Evolutionary conservation across 2,113 vertebrate species (phyloP).

Genomic region (Craseonycteris thonglongyai): DNA sequence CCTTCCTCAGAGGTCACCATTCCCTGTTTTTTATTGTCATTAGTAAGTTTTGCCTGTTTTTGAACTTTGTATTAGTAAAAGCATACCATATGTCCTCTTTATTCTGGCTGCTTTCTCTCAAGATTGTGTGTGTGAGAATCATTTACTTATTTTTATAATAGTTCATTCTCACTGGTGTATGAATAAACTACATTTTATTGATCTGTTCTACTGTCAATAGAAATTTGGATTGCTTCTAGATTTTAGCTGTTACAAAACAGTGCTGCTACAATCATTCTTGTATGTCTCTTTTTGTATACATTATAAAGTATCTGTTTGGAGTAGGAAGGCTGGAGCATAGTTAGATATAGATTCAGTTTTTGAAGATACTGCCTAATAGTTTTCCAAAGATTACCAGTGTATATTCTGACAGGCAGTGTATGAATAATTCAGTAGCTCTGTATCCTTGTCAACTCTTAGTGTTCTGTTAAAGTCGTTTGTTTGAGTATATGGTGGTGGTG

Average conservation of each 20-base stretch:
- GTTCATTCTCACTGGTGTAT: background rate
- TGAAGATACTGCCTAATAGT: background rate
- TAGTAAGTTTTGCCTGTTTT: background rate
- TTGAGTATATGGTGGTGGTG: background rate
- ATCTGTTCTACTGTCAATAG: background rate
- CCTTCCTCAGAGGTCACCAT: background rate
- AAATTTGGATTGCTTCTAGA: background rate
- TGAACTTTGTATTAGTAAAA: background rate
- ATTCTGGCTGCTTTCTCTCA: background rate
- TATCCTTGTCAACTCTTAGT: background rate
- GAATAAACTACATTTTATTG: background rate
- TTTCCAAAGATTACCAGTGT: background rate
- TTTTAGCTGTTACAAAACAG: background rate
- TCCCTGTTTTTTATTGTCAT: background rate
- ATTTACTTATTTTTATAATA: background rate
- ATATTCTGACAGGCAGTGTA: background rate
- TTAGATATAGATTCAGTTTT: background rate
- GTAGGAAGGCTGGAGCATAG: background rate
- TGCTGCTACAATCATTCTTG: background rate
- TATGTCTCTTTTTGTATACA: background rate
- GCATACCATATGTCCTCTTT: background rate
- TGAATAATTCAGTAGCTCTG: background rate
- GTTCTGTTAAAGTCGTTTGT: conserved; percentile 16
- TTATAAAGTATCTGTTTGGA: background rate
- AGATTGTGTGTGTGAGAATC: background rate